Evolutionary conservation across 1,140 invertebrate species (phyloP).

Genomic region (Megalopta genalis): DNA sequence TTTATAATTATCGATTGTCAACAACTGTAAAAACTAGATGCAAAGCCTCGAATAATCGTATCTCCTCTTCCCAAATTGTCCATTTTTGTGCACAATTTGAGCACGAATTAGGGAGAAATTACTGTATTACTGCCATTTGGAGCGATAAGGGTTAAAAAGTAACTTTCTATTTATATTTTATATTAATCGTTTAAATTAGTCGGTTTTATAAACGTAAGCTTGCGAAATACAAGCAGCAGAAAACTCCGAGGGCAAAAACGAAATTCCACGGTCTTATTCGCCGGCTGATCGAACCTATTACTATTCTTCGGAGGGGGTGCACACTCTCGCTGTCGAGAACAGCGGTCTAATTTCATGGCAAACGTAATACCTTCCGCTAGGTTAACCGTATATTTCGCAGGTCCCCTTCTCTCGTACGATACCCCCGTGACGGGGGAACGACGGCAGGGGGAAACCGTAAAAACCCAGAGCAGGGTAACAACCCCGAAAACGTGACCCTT

Average conservation of each 20-base stretch:
- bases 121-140: too few relatives aligned
- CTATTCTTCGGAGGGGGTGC: constrained; percentile 26
- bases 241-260: neutral
- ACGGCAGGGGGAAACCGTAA: constrained; percentile 33
- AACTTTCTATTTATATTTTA: too few relatives aligned
- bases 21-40: too few relatives aligned
- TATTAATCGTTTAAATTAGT: too few relatives aligned
- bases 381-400: constrained; percentile 67
- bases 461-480: constrained; percentile 19
- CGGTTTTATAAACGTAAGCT: too few relatives aligned
- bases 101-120: too few relatives aligned
- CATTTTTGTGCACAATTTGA: too few relatives aligned
- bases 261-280: constrained; percentile 3
- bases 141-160: too few relatives aligned
- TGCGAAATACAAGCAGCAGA: neutral
- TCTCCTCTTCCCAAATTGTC: too few relatives aligned
- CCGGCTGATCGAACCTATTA: constrained; percentile 21
- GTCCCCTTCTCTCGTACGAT: constrained; percentile 25
- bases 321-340: constrained; percentile 15
- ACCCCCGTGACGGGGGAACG: constrained; percentile 41
- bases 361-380: constrained; percentile 70
- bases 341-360: constrained; percentile 58
- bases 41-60: too few relatives aligned
- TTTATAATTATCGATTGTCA: too few relatives aligned
- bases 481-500: constrained; percentile 38